Percentiles rank a stretch among this genome's conserved stretches.
Conservation (phyloP, 2,888 invertebrate species). For the Corbicula japonica region DNA sequence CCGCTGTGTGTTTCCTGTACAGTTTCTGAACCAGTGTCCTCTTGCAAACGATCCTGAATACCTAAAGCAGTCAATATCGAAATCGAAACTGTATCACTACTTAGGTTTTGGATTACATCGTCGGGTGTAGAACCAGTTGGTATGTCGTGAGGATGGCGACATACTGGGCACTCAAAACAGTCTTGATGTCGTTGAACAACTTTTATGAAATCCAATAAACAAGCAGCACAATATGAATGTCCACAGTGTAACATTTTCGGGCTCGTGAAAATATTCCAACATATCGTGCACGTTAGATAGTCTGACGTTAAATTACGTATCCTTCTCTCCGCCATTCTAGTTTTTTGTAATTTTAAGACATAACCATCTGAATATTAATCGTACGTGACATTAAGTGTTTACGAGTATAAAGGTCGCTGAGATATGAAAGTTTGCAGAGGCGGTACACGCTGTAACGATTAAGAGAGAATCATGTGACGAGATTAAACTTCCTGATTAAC, state of each 20-base stretch:
- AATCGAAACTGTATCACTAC: slow-evolving; percentile 51
- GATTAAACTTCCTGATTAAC: too few species aligned
- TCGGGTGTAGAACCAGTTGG: slow-evolving; percentile 13
- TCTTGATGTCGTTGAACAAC: slow-evolving; percentile 30
- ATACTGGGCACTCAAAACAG: slow-evolving; percentile 60
- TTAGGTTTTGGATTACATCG: slow-evolving; percentile 38
- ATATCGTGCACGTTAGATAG: slow-evolving; percentile 65
- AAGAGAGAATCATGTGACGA: too few species aligned
- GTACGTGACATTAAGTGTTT: too few species aligned
- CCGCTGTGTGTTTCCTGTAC: too few species aligned
- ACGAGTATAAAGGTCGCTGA: too few species aligned
- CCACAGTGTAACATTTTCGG: slow-evolving; percentile 63
- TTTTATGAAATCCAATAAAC: slow-evolving; percentile 55
- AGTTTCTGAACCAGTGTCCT: not conserved
- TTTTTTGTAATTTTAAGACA: too few species aligned
- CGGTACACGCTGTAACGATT: too few species aligned
- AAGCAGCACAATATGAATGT: slow-evolving; percentile 57
- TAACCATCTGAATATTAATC: too few species aligned
- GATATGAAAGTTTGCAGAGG: too few species aligned
- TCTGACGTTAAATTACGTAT: slow-evolving; percentile 59
- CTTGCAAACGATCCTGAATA: slow-evolving; percentile 7
- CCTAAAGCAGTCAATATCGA: slow-evolving; percentile 58
- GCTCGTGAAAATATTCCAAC: slow-evolving; percentile 49
- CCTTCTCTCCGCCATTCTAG: slow-evolving; percentile 54
- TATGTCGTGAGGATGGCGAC: slow-evolving; percentile 37